These are phyloP conservation scores for Diaphora mendica DNA, from an alignment of 2,888 invertebrate genomes.

Conservation along the genomic window DNA sequence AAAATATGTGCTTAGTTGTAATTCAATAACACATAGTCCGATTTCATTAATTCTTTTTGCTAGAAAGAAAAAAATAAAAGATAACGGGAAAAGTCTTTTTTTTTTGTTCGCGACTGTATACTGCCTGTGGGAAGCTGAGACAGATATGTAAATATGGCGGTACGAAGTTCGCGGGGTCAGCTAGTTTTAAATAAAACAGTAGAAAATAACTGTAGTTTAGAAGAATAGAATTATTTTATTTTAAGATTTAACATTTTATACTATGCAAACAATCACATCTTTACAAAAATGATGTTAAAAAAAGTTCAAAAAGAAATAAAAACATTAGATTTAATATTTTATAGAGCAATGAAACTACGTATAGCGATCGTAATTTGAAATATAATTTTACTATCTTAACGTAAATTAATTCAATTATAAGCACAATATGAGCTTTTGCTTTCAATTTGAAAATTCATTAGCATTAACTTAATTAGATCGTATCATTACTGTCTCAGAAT, in stretches of 20 bases:
- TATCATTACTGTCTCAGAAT: slow-evolving; percentile 11
- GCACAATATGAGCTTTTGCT: background rate
- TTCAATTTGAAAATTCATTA: slow-evolving; percentile 10
- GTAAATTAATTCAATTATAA: slow-evolving; percentile 5
- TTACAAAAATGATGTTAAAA: background rate
- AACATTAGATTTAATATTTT: background rate
- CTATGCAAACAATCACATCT: too few relatives aligned
- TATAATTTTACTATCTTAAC: background rate
- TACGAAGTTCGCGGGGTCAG: too few relatives aligned
- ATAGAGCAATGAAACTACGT: background rate
- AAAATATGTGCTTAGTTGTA: too few relatives aligned
- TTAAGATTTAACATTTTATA: background rate
- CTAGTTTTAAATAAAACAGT: background rate
- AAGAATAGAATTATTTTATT: background rate
- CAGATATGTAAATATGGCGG: too few relatives aligned
- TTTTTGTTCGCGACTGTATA: too few relatives aligned
- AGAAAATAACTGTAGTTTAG: background rate
- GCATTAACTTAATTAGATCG: slow-evolving; percentile 16
- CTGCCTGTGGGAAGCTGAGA: too few relatives aligned
- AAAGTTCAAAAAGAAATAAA: background rate
- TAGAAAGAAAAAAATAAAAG: too few relatives aligned
- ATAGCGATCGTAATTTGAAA: background rate
- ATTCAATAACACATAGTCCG: too few relatives aligned
- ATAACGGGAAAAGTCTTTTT: too few relatives aligned
- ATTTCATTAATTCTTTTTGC: too few relatives aligned